Conservation (phyloP, 2,797 vertebrate species). For the Tolypeutes matacus region DNA sequence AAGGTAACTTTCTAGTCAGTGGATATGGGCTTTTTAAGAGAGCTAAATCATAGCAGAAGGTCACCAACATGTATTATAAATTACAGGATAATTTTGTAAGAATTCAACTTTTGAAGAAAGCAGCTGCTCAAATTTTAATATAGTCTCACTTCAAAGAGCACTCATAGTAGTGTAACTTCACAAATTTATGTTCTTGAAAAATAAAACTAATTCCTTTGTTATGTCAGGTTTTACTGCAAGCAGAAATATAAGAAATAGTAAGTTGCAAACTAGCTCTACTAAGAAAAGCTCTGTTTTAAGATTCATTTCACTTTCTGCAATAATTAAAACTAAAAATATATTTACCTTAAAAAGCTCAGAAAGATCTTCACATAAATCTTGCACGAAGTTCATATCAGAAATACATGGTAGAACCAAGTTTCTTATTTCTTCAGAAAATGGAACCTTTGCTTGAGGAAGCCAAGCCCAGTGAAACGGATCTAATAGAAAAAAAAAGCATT, state of each 20-base stretch:
- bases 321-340: constrained; percentile 11
- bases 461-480: constrained; percentile 99
- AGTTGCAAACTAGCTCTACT: neutral
- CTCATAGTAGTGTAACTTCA: neutral
- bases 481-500: constrained; percentile 78
- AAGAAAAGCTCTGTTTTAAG: constrained; percentile 2
- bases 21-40: constrained; percentile 4
- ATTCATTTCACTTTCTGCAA: constrained; percentile 46
- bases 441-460: constrained; percentile 97
- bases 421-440: constrained; percentile 97
- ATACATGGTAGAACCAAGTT: constrained; percentile 95
- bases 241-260: constrained; percentile 1
- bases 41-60: neutral
- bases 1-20: neutral
- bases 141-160: constrained; percentile 24
- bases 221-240: neutral
- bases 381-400: constrained; percentile 99
- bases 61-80: constrained; percentile 40
- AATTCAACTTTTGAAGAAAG: constrained; percentile 39
- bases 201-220: constrained; percentile 15
- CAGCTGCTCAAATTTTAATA: neutral
- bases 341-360: constrained; percentile 97
- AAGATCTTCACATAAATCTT: constrained; percentile 99
- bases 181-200: constrained; percentile 20
- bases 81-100: constrained; percentile 43